Base-by-base conservation (phyloP, 1,140 invertebrate species). In the Stegodyphus dumicola region DNA sequence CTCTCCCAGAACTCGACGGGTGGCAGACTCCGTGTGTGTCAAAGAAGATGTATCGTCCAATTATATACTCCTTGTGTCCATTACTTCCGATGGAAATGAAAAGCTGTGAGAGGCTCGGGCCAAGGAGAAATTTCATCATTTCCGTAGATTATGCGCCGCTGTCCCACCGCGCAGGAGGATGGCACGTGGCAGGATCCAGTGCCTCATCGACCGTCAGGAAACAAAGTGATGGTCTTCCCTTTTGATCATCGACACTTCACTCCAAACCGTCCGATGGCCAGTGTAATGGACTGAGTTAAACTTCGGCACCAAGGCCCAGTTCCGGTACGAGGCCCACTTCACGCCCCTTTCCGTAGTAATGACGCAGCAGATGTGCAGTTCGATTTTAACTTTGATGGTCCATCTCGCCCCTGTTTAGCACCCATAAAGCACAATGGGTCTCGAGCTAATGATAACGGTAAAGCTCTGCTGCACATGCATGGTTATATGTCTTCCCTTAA, bases 11-110 rank as follows among this genome's bases (percentile, higher is more conserved):
- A 48, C 69, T 48, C 77, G 10, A 13, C 67, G 53, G 77, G 77
- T 17, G 66, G 77, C 52, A 60, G 67, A 71, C 77, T 80, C 18
- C 49, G 67, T 71, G 67, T 53, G 67, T 71, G 77, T 80, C 77
- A 80, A 80, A 80, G 77, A 80, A 80, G 77, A 80, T 80, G 54
- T 70, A 80, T 80, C 77, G 67, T 71, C 77, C 77, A 80, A 80
- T 80, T 80, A 80, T 80, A 80, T 71, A 80, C 77, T 80, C 18
- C 77, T 80, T 70, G 69, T 80, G 67, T 80, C 67, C 77, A 80
- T 80, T 54, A 66, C 77, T 71, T 80, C 77, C 77, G 77, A 80
- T 56, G 18, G 67, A 80, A 78, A 78, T 69, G 64, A 78, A 78
- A 71, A 80, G 77, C 67, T 6, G 9, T 10, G 11, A 74, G n/a